A percentile compares a stretch with the other conserved stretches of the same genome.
Evolutionary conservation across 2,113 vertebrate genomes (phyloP).

Genomic region (Cervus canadensis): DNA sequence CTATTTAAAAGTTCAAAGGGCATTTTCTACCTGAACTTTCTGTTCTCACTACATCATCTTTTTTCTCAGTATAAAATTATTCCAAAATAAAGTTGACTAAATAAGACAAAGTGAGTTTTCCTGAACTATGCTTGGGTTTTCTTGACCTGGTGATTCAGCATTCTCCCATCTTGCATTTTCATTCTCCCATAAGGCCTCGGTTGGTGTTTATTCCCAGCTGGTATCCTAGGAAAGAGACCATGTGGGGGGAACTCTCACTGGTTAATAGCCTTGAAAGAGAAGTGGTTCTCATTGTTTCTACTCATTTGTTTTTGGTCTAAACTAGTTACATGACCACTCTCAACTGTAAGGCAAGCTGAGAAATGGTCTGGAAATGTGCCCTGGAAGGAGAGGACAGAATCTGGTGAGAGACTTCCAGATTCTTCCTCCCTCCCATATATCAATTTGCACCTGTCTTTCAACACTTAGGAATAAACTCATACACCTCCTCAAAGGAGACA

Average conservation of each 20-base stretch:
- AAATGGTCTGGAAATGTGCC: neutral
- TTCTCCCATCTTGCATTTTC: neutral
- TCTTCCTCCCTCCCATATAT: neutral
- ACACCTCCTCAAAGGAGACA: neutral
- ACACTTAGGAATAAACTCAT: neutral
- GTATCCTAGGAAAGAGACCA: fast-evolving
- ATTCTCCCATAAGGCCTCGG: fast-evolving
- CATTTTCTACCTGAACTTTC: neutral
- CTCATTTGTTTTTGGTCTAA: neutral
- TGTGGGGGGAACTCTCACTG: fast-evolving
- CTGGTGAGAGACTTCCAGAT: neutral
- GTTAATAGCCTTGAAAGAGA: neutral
- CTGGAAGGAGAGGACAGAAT: neutral
- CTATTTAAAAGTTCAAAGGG: neutral
- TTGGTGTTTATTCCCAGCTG: neutral
- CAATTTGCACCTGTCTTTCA: neutral
- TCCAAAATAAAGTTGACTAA: neutral
- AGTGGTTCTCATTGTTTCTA: neutral
- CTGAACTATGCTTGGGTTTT: neutral
- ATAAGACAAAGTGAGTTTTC: neutral
- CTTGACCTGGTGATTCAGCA: neutral
- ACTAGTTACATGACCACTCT: neutral
- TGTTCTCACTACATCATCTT: neutral
- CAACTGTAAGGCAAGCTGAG: neutral
- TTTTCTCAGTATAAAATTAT: slow-evolving; percentile 12